These are phyloP conservation scores for Orientallactaga bullata DNA, from an alignment of 2,113 vertebrate species.

Conservation along the genomic window DNA sequence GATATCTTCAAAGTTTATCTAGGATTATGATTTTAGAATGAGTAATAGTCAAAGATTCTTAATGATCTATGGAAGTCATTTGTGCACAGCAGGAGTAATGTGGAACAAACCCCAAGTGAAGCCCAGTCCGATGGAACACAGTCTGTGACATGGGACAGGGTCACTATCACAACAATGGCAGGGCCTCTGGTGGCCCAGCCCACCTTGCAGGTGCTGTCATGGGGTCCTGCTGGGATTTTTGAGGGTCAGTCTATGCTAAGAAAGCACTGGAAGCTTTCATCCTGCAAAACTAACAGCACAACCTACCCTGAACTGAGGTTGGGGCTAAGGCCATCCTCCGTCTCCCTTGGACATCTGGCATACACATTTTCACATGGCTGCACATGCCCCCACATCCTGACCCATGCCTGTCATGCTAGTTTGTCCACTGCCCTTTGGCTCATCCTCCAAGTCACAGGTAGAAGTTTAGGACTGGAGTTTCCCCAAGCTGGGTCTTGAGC, in stretches of 20 bases:
- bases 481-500: background rate
- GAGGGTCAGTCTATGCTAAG: background rate
- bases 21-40: background rate
- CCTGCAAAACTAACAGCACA: fast-evolving
- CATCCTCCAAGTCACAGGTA: background rate
- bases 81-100: background rate
- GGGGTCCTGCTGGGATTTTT: background rate
- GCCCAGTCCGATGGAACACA: background rate
- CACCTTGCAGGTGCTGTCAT: background rate
- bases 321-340: background rate
- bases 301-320: background rate
- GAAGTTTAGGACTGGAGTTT: background rate
- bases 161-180: background rate
- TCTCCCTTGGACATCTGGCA: background rate
- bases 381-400: background rate
- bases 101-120: background rate
- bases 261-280: background rate
- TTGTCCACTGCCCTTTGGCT: fast-evolving
- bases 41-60: background rate
- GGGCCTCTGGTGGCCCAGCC: background rate
- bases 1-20: background rate
- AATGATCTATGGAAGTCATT: background rate
- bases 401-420: background rate
- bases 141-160: background rate
- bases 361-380: no score